Percentiles rank a stretch among this genome's conserved stretches.
Conservation (phyloP, 2,113 vertebrate genomes). For the Myrmecophaga tridactyla region DNA sequence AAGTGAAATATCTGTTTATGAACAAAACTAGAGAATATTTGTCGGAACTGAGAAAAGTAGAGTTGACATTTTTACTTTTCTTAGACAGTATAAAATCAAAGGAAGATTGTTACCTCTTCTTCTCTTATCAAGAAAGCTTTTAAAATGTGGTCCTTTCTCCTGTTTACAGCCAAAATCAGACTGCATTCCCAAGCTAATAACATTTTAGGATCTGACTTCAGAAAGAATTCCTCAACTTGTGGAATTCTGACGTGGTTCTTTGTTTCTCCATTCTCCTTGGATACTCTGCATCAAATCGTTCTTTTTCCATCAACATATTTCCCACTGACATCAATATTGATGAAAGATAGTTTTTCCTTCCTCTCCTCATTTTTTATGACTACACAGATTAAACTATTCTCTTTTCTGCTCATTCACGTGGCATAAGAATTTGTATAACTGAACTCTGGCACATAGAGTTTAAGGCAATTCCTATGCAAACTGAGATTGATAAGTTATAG, state of each 20-base stretch:
- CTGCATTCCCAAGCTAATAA: neutral
- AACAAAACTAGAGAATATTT: neutral
- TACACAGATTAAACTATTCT: neutral
- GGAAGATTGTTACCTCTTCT: neutral
- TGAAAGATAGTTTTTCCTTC: neutral
- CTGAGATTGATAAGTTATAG: neutral
- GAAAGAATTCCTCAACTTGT: neutral
- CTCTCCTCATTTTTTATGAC: neutral
- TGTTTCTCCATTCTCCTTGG: neutral
- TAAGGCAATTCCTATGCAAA: neutral
- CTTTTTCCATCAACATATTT: neutral
- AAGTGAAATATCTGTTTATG: neutral
- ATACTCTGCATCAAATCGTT: neutral
- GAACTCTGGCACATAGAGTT: neutral
- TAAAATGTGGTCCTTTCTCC: neutral
- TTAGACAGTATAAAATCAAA: neutral
- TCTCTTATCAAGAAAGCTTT: slow-evolving; percentile 22
- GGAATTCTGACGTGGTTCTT: neutral
- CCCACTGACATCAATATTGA: neutral
- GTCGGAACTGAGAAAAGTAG: neutral
- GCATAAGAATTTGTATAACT: neutral
- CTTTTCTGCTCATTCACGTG: neutral
- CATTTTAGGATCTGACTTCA: neutral
- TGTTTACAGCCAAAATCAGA: neutral
- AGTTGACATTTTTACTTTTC: neutral